phyloP scores from a whole-genome alignment of 2,888 invertebrate genomes.

The Xylota segnis region DNA sequence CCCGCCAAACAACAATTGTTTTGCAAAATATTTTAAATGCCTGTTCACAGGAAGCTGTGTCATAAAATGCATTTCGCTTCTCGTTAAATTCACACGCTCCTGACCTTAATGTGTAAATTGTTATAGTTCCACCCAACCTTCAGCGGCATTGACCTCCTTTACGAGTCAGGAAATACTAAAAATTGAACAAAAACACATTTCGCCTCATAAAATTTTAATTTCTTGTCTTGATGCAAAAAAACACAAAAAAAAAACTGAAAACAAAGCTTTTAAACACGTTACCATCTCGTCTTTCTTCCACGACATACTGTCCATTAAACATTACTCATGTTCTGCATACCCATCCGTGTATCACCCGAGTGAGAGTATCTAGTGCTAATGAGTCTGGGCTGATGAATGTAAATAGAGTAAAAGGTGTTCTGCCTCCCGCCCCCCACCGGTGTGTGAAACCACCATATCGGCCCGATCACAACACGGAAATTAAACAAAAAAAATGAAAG shows the following conservation, averaged over 20 bases:
- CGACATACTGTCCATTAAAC: constrained; percentile 30
- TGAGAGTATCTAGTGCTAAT: constrained; percentile 38
- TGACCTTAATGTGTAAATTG: constrained; percentile 23
- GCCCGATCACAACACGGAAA: constrained; percentile 40
- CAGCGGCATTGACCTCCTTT: constrained; percentile 30
- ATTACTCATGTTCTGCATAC: not conserved
- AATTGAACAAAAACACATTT: constrained; percentile 13
- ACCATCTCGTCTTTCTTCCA: constrained; percentile 23
- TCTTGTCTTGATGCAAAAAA: not conserved
- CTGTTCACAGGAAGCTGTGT: not conserved
- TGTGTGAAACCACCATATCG: not conserved
- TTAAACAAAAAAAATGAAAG: constrained; percentile 13
- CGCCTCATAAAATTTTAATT: constrained; percentile 25
- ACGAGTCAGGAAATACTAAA: constrained; percentile 9
- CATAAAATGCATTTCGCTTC: not conserved
- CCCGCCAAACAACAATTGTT: too few relatives aligned
- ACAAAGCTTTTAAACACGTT: not conserved
- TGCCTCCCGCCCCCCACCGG: not conserved
- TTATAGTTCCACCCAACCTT: constrained; percentile 15
- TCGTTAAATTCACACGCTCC: constrained; percentile 7
- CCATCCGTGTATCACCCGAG: constrained; percentile 6
- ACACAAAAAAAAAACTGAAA: not conserved
- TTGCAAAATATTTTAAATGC: too few relatives aligned
- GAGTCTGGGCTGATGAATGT: not conserved
- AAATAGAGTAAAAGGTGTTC: constrained; percentile 16